Conservation (phyloP, 2,113 vertebrate species). For the Scytalopus superciliaris region DNA sequence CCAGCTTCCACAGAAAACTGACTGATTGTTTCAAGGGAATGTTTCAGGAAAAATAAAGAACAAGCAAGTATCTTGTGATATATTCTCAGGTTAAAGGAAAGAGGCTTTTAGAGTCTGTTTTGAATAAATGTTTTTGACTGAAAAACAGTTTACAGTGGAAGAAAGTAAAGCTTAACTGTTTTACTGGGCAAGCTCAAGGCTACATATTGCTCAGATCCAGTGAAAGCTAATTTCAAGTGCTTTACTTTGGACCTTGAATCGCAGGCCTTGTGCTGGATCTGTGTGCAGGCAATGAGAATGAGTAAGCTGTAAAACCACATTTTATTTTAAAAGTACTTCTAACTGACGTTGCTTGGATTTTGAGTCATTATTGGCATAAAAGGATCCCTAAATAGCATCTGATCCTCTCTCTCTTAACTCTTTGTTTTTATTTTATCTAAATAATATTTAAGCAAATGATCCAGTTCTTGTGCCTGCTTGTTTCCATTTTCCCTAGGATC, state of each 20-base stretch:
- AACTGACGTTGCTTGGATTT: not conserved
- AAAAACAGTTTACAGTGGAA: not conserved
- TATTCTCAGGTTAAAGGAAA: not conserved
- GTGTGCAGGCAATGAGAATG: not conserved
- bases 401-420: not conserved
- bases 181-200: not conserved
- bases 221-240: not conserved
- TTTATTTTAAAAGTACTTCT: not conserved
- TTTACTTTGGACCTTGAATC: not conserved
- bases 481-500: not conserved
- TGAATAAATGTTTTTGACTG: not conserved
- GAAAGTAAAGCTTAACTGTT: not conserved
- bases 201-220: not conserved
- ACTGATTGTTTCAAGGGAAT: not conserved
- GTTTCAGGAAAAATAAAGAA: not conserved
- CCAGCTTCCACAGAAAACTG: not conserved
- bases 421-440: not conserved
- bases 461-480: not conserved
- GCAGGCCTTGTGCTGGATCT: not conserved
- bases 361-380: not conserved
- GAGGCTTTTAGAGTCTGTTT: not conserved
- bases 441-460: not conserved
- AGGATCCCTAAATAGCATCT: not conserved
- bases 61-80: not conserved
- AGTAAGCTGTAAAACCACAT: not conserved